Evolutionary conservation across 2,797 vertebrate species (phyloP).

Genomic region (Phataginus tricuspis): DNA sequence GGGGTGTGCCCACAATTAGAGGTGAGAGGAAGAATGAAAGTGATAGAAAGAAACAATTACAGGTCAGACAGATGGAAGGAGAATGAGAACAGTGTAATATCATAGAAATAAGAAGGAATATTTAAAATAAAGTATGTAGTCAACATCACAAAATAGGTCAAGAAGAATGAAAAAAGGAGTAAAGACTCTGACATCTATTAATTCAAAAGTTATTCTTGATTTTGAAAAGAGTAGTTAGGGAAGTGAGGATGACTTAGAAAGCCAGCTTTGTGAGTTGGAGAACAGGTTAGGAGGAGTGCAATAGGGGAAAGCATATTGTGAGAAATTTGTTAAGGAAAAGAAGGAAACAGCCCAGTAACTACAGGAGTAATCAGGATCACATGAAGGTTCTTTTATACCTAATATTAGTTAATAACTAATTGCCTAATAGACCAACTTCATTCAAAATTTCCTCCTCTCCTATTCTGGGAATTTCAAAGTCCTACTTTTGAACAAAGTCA

Average conservation of each 20-base stretch:
- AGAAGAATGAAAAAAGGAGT: not conserved
- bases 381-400: not conserved
- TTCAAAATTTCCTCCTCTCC: not conserved
- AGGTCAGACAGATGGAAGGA: not conserved
- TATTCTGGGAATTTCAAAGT: slow-evolving; percentile 4
- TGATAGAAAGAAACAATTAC: not conserved
- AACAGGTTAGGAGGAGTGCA: not conserved
- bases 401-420: not conserved
- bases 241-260: not conserved
- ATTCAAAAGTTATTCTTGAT: slow-evolving; percentile 31
- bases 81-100: not conserved
- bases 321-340: not conserved
- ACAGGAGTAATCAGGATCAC: not conserved
- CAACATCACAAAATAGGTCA: not conserved
- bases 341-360: not conserved
- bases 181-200: not conserved
- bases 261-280: not conserved
- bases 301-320: not conserved
- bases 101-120: not conserved
- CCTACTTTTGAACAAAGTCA: slow-evolving; percentile 55
- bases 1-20: not conserved
- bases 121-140: not conserved
- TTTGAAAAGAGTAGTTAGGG: slow-evolving; percentile 15
- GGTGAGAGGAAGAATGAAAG: not conserved
- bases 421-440: not conserved